Conservation (phyloP, 2,797 vertebrate species). For the Characodon lateralis region DNA sequence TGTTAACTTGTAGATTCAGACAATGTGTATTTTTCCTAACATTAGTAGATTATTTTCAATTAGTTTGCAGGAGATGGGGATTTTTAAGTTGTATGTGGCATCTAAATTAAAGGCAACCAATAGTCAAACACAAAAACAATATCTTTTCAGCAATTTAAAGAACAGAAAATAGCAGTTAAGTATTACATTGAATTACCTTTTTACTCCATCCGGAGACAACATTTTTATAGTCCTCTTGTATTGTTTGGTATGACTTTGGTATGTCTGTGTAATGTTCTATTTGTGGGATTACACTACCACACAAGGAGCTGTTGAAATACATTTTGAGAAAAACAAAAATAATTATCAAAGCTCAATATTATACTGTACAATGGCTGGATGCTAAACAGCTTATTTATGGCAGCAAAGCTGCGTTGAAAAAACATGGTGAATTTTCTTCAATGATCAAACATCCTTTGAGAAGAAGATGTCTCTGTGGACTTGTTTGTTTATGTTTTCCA, state of each 20-base stretch:
- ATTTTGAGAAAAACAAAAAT: background rate
- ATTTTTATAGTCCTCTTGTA: background rate
- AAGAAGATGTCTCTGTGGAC: background rate
- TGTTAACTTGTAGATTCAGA: background rate
- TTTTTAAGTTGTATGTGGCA: background rate
- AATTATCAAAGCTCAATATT: background rate
- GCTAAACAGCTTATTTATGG: background rate
- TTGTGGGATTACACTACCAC: background rate
- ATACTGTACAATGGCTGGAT: background rate
- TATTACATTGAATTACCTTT: background rate
- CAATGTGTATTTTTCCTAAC: background rate
- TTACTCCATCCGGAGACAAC: background rate
- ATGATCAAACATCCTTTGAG: slow-evolving; percentile 1
- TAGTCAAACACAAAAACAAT: background rate
- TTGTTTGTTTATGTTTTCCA: slow-evolving; percentile 2
- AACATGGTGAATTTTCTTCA: background rate
- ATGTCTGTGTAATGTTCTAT: background rate
- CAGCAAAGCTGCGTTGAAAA: background rate
- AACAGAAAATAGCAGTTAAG: background rate
- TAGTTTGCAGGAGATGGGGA: background rate
- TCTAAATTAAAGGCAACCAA: background rate
- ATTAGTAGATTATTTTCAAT: background rate
- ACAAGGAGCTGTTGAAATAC: background rate
- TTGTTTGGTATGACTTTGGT: background rate
- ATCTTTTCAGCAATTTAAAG: background rate